Base-by-base conservation (phyloP, 2,797 vertebrate genomes). In the Sternotherus odoratus region DNA sequence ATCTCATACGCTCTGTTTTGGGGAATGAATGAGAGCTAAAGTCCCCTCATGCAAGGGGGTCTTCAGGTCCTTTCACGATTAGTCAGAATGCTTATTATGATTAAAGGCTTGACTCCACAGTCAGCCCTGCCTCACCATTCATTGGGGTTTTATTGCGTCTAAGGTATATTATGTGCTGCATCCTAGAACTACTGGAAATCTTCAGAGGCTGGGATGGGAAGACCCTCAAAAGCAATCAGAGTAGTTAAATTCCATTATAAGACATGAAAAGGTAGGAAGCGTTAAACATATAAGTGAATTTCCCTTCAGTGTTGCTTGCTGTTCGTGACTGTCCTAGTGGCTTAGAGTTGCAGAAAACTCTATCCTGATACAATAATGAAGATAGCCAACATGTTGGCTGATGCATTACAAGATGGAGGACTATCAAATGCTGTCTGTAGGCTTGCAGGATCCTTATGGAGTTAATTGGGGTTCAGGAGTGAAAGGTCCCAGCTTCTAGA, bases 281-380 rank as follows among this genome's bases (percentile, higher is more conserved):
- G 46, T 16, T 9, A 11, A 39, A 69, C 79, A 33, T 60, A 50
- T 33, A 63, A 15, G 4, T 43, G 3, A 33, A 1, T 77, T 80
- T 75, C 82, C 83, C 33, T 33, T 84, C 36, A 48, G 53, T 3
- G 57, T 17, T 88, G 19, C 17, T 81, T 4, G 17, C 63, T 50
- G 86, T 83, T 48, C 0, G 0, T 82, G 88, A 78, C 46, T 36
- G n/a, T 6, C 0, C 2, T 36, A 48, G 33, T 6, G 1, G 53
- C 54, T 92, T 46, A 72, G 46, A 24, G 7, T 39, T 86, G n/a
- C 50, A 81, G 72, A 81, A 49, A 75, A 72, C 12, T 75, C 6
- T 75, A 24, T 57, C 1, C n/a, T 1, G 54, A 69, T 82, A 82
- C 86, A 78, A 2, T 33, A 81, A 63, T n/a, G 4, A 79, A 89